Base-by-base conservation (phyloP, 2,888 invertebrate genomes). In the Ophonus ardosiacus region DNA sequence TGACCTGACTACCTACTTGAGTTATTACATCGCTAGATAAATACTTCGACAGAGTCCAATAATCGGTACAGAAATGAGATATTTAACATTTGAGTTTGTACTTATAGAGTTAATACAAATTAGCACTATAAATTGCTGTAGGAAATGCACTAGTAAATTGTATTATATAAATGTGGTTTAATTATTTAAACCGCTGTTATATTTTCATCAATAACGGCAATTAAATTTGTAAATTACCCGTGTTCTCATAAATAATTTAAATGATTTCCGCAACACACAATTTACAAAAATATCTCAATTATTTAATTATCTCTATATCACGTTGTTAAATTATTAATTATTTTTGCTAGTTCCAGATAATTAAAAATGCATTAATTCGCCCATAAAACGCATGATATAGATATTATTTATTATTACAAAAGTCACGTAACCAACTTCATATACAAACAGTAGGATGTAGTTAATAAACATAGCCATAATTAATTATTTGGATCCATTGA, bases 401-500 rank as follows among this genome's bases (percentile, higher is more conserved):
- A 59, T 59, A 59, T 17, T 59, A 59, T 59, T 59, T 59, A 59
- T 59, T 59, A 59, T 7, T 17, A 59, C 7, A 59, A 59, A 59
- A 59, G 59, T 59, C 59, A 59, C 18, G 59, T 59, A 17, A 17
- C 17, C 59, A 15, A 10, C 7, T 59, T 59, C 59, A 59, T 17
- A 59, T 7, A 59, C 15, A 59, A 59, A 59, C 59, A 59, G 18
- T 59, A 59, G 59, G 63, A 63, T 63, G 21, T 24, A 63, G 63
- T 63, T 63, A 18, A 63, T 63, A 63, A 21, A 63, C 59, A 17
- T 21, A 18, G 13, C 63, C 13, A 63, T 63, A 63, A 63, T 63
- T 63, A 63, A 63, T 63, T 63, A 63, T 21, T 18, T 63, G 63
- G 18, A 63, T 18, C 7, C 63, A 63, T 18, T 63, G 63, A 63